Evolutionary conservation across 2,888 invertebrate species (phyloP), one percentile per base, ranked within the genome.

Genomic region (Caenorhabditis sp.): DNA sequence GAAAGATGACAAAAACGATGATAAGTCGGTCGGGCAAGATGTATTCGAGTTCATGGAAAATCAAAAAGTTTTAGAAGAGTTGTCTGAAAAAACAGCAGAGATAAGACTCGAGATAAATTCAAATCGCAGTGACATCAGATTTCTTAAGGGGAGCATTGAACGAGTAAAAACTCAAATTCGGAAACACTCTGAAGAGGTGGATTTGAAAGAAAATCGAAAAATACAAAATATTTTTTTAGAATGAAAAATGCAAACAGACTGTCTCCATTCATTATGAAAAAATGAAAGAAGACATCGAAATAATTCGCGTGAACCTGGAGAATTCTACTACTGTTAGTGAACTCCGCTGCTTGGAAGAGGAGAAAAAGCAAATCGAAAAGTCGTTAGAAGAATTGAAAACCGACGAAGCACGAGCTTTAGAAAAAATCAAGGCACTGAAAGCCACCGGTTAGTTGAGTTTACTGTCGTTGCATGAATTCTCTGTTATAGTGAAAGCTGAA

Each of bases 401-500:
- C 3, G 37, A 58, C 3, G 55, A 66, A 37, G 26, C 62, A 10
- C 10, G 14, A 31, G 53, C 66, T 4, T 24, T 54, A 8, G 66
- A 66, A 19, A 53, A 62, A 36, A 70, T 70, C 21, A 26, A 17
- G 14, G 55, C 58, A 19, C 66, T 66, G 17, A 54, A 23, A 36
- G 62, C 70, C 2, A 66, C 70, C 8, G 21, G 69, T 69, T 3
- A 58, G 69, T 50, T 55, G 12, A 17, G 14, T 51, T n/a, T 3
- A 51, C 8, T 23, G 19, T 1, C 24, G 19, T 49, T 10, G 0
- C 0, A n/a, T 36, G 26, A n/a, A 53, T 26, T 24, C 49, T 12
- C 23, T 59, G 17, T 69, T 60, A 36, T 60, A 69, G 69, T 70
- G 60, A 70, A 70, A 60, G 54, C 66, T 17, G 70, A 70, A 51